These are phyloP conservation scores for Melanotaenia maccullochi DNA, from an alignment of 2,797 vertebrate genomes.

Conservation along the genomic window DNA sequence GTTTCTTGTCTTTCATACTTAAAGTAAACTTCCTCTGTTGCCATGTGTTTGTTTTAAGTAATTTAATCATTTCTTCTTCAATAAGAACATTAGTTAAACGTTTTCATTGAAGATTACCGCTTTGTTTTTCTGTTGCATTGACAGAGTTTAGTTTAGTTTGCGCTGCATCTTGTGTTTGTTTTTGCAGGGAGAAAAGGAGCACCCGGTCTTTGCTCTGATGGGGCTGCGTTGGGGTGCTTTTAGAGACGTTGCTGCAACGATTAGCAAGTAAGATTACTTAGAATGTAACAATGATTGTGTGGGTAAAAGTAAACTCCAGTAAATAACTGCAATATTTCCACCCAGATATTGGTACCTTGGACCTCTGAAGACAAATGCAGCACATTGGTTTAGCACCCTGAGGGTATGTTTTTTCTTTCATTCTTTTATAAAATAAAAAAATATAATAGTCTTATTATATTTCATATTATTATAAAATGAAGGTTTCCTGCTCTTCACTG, in stretches of 20 bases:
- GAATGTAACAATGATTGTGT: background rate
- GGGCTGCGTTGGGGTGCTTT: slow-evolving; percentile 95
- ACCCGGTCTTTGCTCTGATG: slow-evolving; percentile 92
- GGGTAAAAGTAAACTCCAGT: background rate
- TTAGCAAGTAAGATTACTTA: slow-evolving; percentile 90
- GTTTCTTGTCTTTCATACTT: background rate
- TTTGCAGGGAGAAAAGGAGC: slow-evolving; percentile 90
- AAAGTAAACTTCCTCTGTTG: background rate
- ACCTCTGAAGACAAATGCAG: slow-evolving; percentile 93
- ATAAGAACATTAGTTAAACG: background rate
- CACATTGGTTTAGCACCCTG: slow-evolving; percentile 91
- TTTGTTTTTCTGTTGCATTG: background rate
- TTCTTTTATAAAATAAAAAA: no score
- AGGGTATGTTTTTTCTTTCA: slow-evolving; percentile 77
- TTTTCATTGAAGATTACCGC: no score
- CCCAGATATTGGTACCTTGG: slow-evolving; percentile 96
- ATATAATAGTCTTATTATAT: no score
- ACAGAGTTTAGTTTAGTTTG: no score
- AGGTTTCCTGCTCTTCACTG: no score
- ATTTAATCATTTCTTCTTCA: background rate
- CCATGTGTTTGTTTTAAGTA: background rate
- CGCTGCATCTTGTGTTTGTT: background rate
- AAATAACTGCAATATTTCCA: background rate
- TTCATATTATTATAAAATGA: no score
- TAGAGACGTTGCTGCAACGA: slow-evolving; percentile 88